A percentile compares a stretch with the other conserved stretches of the same genome.
These are phyloP conservation scores for Salticus scenicus DNA, from an alignment of 2,888 invertebrate genomes.

Conservation along the genomic window DNA sequence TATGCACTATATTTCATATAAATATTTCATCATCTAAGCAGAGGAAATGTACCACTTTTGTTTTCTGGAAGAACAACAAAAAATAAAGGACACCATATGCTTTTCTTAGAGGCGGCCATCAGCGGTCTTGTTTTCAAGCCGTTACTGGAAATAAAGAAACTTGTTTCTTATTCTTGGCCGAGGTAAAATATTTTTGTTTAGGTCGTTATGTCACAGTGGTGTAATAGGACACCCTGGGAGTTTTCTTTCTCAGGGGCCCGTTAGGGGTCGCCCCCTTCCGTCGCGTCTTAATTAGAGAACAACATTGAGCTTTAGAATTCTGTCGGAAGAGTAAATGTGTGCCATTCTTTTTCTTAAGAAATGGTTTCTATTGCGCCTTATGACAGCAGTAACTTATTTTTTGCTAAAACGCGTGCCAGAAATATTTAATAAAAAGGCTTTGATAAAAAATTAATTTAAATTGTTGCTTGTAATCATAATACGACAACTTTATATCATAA, in stretches of 20 bases:
- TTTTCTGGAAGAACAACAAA: no score
- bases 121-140: neutral
- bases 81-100: neutral
- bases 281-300: constrained; percentile 16
- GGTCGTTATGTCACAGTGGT: neutral
- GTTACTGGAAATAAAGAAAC: neutral
- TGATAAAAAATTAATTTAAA: no score
- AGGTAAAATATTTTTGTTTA: constrained; percentile 14
- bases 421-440: no score
- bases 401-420: no score
- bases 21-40: no score
- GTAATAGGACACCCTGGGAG: constrained; percentile 43
- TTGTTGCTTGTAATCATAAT: no score
- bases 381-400: no score
- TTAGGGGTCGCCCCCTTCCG: constrained; percentile 2
- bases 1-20: no score
- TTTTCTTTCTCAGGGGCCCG: neutral
- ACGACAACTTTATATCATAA: no score
- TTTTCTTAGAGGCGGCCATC: neutral
- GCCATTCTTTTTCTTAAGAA: neutral
- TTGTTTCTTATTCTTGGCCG: neutral
- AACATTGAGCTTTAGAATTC: neutral
- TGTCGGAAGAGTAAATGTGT: neutral
- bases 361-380: no score
- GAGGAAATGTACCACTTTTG: no score